Evolutionary conservation across 2,888 invertebrate species (phyloP).

Genomic region (Tridacna crocea): DNA sequence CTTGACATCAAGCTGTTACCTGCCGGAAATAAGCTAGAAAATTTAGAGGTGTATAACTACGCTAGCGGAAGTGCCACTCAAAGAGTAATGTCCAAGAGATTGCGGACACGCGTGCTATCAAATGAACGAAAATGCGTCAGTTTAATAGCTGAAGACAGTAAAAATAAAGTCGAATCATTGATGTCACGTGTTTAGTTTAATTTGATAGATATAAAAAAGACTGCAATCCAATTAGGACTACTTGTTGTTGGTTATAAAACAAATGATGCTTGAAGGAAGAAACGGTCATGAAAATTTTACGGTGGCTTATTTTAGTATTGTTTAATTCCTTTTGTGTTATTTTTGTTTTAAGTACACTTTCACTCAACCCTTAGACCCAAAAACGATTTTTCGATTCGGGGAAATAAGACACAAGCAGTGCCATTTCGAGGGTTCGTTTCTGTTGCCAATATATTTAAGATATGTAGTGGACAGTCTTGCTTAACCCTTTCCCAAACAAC

Average conservation of each 20-base stretch:
- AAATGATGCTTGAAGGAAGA: conserved; percentile 16
- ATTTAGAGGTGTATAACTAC: conserved; percentile 58
- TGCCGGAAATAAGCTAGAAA: conserved; percentile 55
- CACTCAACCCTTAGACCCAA: too few relatives aligned
- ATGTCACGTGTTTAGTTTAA: conserved; percentile 37
- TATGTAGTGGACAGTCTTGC: too few relatives aligned
- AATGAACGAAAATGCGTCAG: conserved; percentile 15
- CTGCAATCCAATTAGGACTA: conserved; percentile 12
- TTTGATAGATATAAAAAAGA: conserved; percentile 48
- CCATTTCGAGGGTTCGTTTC: too few relatives aligned
- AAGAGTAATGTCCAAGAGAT: conserved; percentile 32
- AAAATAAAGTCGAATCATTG: conserved; percentile 20
- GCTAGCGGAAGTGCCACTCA: conserved; percentile 48
- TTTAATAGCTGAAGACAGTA: conserved; percentile 22
- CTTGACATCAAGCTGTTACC: conserved; percentile 45
- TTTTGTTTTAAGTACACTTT: background rate
- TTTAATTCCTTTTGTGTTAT: conserved; percentile 22
- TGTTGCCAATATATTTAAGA: too few relatives aligned
- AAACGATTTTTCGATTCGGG: too few relatives aligned
- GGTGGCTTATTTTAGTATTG: conserved; percentile 23
- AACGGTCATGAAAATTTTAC: conserved; percentile 23
- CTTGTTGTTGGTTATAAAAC: conserved; percentile 21
- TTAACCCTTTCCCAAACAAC: too few relatives aligned
- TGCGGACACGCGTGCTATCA: conserved; percentile 19
- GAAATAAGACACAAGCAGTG: too few relatives aligned